A percentile compares a stretch with the other conserved stretches of the same genome.
phyloP scores from a whole-genome alignment of 2,888 invertebrate species.

The Eurytoma adleriae region DNA sequence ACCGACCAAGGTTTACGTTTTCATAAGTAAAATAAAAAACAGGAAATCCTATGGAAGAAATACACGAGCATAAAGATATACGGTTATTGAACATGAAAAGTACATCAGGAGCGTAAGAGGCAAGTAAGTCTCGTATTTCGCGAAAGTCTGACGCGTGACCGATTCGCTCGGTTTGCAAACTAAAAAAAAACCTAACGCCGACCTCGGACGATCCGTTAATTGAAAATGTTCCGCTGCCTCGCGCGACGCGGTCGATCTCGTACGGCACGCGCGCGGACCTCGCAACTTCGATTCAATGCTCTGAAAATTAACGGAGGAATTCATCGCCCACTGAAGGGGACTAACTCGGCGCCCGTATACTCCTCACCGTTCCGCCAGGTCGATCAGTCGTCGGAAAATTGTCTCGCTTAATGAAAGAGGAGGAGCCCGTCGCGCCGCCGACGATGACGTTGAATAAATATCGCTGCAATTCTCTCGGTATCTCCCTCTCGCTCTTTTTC shows the following conservation, averaged over 20 bases:
- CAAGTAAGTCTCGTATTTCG: neutral
- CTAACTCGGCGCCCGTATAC: neutral
- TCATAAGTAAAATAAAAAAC: too few species aligned
- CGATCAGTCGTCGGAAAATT: slow-evolving; percentile 20
- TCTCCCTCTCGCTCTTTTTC: neutral
- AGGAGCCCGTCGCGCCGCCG: neutral
- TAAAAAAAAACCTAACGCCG: slow-evolving; percentile 1
- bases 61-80: too few species aligned
- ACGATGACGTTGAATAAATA: slow-evolving; percentile 36
- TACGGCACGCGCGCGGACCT: neutral
- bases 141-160: slow-evolving; percentile 1
- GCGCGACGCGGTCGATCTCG: neutral
- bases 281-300: slow-evolving; percentile 27
- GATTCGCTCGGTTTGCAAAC: neutral
- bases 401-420: slow-evolving; percentile 16
- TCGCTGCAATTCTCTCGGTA: slow-evolving; percentile 7
- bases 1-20: too few species aligned
- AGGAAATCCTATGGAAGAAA: too few species aligned
- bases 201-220: slow-evolving; percentile 21
- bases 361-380: neutral
- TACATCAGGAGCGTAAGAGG: too few species aligned
- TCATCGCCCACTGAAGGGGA: neutral
- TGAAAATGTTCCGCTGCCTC: slow-evolving; percentile 17
- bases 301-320: slow-evolving; percentile 24
- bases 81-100: too few species aligned